Percentiles rank a stretch among this genome's conserved stretches.
Evolutionary conservation across 1,140 invertebrate genomes (phyloP).

Genomic region (Pachypsylla venusta): DNA sequence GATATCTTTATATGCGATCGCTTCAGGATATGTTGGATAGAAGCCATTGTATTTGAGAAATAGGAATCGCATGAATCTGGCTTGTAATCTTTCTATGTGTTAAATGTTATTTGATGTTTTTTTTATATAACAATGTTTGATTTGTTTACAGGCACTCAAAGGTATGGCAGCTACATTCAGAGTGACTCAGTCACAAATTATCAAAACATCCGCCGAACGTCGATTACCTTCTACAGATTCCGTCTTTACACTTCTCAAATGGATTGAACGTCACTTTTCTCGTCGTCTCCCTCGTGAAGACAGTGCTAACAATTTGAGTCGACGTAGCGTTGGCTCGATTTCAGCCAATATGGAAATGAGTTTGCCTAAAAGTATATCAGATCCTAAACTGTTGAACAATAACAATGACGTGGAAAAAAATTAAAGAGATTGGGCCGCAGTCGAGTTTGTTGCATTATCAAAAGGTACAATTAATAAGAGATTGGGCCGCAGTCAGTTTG

Average conservation of each 20-base stretch:
- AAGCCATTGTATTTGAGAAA: too few relatives aligned
- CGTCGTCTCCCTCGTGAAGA: slow-evolving; percentile 51
- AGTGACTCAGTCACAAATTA: slow-evolving; percentile 65
- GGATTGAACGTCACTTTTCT: slow-evolving; percentile 69
- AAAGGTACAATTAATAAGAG: too few relatives aligned
- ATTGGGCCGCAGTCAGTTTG: too few relatives aligned
- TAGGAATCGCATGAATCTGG: too few relatives aligned
- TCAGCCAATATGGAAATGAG: slow-evolving; percentile 2
- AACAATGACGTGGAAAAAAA: too few relatives aligned
- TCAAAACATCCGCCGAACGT: slow-evolving; percentile 70
- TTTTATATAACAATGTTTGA: not conserved
- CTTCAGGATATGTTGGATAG: too few relatives aligned
- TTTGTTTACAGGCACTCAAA: slow-evolving; percentile 53
- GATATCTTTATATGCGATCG: too few relatives aligned
- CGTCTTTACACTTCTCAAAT: slow-evolving; percentile 73
- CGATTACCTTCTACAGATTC: slow-evolving; percentile 74
- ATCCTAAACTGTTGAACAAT: not conserved
- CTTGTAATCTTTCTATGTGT: too few relatives aligned
- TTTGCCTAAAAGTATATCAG: not conserved
- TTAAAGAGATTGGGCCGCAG: too few relatives aligned
- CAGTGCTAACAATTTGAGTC: too few relatives aligned
- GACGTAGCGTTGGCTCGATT: not conserved
- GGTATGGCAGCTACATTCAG: slow-evolving; percentile 83
- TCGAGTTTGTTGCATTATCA: too few relatives aligned
- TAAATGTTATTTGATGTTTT: too few relatives aligned